Base-by-base conservation (phyloP, 2,888 invertebrate genomes). In the Tubulanus polymorphus region DNA sequence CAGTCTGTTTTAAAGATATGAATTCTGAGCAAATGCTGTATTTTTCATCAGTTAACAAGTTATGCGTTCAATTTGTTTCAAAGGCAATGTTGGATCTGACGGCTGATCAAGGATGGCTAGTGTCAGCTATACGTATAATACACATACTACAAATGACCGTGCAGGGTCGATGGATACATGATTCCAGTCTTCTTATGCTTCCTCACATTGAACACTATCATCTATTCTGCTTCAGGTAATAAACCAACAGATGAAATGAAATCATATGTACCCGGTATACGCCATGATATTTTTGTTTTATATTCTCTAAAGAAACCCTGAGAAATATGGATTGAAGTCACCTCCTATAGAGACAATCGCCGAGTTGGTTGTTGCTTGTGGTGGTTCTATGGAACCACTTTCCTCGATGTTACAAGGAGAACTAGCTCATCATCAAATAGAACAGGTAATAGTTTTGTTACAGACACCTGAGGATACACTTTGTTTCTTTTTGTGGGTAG, bases 61-160 rank as follows among this genome's bases (percentile, higher is more conserved):
- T n/a, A 32, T 32, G 35, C n/a, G n/a, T 41, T 41, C 20, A 3
- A 18, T 41, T 53, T 60, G 54, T 55, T 51, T 79, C 80, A 18
- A 81, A 95, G 90, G 95, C 96, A 23, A 93, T 97, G 91, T 88
- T 97, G 69, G 99, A 97, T 80, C 87, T 92, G 12, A 86, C 88
- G 45, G 91, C 94, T 0, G 91, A 94, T 75, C 85, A 87, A 66
- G 94, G 94, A 48, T 96, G 93, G 92, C 81, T 97, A 6, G 83
- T 86, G 3, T 88, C 89, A 1, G 87, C 91, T 0, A 77, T 97
- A 15, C 85, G 85, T 55, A 83, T 90, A 55, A 89, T 91, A 28
- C 66, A 74, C 20, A 63, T 84, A 10, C 86, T 94, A 82, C 97
- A 97, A 81, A 89, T 91, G 84, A 83, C 94, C 15, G 84, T 95